These are phyloP conservation scores for Crepidodera aurea DNA, from an alignment of 2,888 invertebrate species.

Conservation along the genomic window DNA sequence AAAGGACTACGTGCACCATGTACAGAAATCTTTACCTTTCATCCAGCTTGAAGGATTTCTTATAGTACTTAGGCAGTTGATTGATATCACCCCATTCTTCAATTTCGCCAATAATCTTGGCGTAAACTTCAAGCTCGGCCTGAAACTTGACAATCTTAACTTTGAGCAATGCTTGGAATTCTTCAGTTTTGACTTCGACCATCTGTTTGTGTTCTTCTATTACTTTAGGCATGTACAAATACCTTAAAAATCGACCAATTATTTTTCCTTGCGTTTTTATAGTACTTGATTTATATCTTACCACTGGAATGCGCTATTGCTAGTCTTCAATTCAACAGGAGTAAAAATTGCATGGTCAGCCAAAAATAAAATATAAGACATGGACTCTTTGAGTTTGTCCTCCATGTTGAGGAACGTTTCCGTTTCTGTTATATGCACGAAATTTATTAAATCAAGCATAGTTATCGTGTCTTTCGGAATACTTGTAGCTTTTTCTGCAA, in stretches of 20 bases:
- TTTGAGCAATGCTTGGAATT: slow-evolving; percentile 85
- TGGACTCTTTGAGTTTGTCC: slow-evolving; percentile 71
- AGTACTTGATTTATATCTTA: too few relatives aligned
- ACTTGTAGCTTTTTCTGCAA: slow-evolving; percentile 79
- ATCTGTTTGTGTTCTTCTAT: slow-evolving; percentile 85
- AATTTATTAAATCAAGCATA: slow-evolving; percentile 82
- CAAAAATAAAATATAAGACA: slow-evolving; percentile 82
- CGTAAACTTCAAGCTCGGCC: slow-evolving; percentile 82
- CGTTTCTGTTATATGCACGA: slow-evolving; percentile 78
- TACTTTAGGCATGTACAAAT: slow-evolving; percentile 79
- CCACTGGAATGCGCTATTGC: slow-evolving; percentile 89
- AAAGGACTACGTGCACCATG: too few relatives aligned
- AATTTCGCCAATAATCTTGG: slow-evolving; percentile 83
- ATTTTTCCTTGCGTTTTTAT: too few relatives aligned
- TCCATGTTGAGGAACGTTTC: slow-evolving; percentile 77
- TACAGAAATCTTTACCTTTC: slow-evolving; percentile 64
- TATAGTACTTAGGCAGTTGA: slow-evolving; percentile 82
- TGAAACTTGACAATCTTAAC: slow-evolving; percentile 82
- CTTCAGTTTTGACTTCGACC: slow-evolving; percentile 80
- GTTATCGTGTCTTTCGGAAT: slow-evolving; percentile 86
- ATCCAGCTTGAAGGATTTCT: slow-evolving; percentile 82
- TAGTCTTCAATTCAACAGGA: slow-evolving; percentile 86
- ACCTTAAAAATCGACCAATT: slow-evolving; percentile 63
- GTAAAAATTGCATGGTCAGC: slow-evolving; percentile 83
- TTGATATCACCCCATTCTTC: slow-evolving; percentile 88